Conservation (phyloP, 2,113 vertebrate genomes). For the Sapayoa aenigma region DNA sequence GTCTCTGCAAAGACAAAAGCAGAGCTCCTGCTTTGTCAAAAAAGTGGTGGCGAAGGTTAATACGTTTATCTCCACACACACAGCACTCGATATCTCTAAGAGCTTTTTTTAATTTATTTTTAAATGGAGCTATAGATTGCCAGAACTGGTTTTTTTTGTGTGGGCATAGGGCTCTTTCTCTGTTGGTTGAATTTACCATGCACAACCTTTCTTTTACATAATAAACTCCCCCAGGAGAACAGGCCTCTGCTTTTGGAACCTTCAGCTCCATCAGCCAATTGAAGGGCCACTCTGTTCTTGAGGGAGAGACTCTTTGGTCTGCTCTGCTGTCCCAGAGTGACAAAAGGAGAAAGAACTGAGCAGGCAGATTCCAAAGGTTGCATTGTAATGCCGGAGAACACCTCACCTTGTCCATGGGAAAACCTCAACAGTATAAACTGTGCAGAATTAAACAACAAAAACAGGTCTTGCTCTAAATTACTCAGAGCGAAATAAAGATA, state of each 20-base stretch:
- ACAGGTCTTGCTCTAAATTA: neutral
- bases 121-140: neutral
- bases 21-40: neutral
- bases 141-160: neutral
- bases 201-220: neutral
- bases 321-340: neutral
- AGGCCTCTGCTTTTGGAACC: neutral
- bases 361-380: neutral
- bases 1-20: neutral
- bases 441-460: neutral
- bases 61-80: neutral
- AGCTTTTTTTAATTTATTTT: neutral
- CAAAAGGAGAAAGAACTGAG: neutral
- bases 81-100: neutral
- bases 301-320: neutral
- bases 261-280: neutral
- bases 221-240: neutral
- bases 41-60: constrained; percentile 5
- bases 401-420: neutral
- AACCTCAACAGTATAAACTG: neutral
- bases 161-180: neutral
- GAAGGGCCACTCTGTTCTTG: neutral
- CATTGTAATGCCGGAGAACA: neutral
- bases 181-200: neutral
- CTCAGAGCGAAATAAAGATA: neutral